Evolutionary conservation across 1,140 invertebrate species (phyloP), one percentile per base, ranked within the genome.

Genomic region (Drosophila obscura): DNA sequence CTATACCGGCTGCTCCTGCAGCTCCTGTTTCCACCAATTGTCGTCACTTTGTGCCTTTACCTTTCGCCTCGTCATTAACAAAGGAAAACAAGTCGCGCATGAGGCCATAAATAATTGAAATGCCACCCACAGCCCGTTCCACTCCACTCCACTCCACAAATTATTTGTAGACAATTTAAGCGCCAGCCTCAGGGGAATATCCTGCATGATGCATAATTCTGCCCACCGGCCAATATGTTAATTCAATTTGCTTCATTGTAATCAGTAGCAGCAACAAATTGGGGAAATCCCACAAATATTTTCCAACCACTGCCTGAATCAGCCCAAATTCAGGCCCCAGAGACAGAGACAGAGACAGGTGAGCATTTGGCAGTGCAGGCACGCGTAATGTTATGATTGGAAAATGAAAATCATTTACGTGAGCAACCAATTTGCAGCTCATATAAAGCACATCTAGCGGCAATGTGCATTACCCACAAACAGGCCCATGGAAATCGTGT

Each of bases 381-480:
- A 85, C 79, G 80, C 77, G 64, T 84, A 67, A 74, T 89, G 69
- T 88, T 88, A 83, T 88, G 83, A 88, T 88, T 88, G 83, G 76
- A 89, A 88, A 89, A 88, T 88, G 80, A 88, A 88, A 88, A 89
- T 83, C 83, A 89, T 88, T 88, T 88, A 88, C 83, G 83, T 88
- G 84, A 63, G 61, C 69, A 57, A 56, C 83, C 82, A 87, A 87
- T 87, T 87, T 73, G 66, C 75, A 79, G 79, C 59, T 63, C 83
- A 88, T 82, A 79, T 88, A 79, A 82, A 82, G 59, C 69, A 87
- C 82, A 87, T 87, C 83, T 82, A 79, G 75, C 83, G 73, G 71
- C 80, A 81, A 73, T 57, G 52, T 83, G 74, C 61, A 71, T 41
- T 61, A 53, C 31, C 73, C 44, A 11, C 45, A 44, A 26, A 13